Percentiles rank a stretch among this genome's conserved stretches.
phyloP scores from a whole-genome alignment of 2,113 vertebrate genomes.

The Albula glossodonta region DNA sequence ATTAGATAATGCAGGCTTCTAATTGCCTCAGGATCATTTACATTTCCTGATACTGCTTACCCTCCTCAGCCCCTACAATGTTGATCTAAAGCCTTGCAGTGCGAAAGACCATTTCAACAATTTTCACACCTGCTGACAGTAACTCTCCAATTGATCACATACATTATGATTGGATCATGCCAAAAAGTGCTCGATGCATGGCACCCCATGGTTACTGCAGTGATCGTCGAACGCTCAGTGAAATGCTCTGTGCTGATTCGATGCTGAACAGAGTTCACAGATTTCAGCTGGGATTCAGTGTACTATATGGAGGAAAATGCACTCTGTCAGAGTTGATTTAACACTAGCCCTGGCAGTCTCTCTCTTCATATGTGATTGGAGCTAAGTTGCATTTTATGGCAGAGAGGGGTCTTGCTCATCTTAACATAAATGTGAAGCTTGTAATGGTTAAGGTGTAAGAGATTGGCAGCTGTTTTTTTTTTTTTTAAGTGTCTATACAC shows the following conservation, averaged over 20 bases:
- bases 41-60: too few species aligned
- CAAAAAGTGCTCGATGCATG: constrained; percentile 37
- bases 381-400: too few species aligned
- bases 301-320: not conserved
- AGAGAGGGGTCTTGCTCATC: too few species aligned
- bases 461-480: too few species aligned
- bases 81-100: not conserved
- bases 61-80: not conserved
- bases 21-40: constrained; percentile 10
- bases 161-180: constrained; percentile 58
- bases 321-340: too few species aligned
- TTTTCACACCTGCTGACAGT: constrained; percentile 64
- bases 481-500: constrained; percentile 27
- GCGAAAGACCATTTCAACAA: constrained; percentile 35
- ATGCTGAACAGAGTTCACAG: constrained; percentile 43
- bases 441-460: too few species aligned
- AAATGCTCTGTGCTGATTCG: too few species aligned
- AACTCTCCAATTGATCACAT: constrained; percentile 63
- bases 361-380: too few species aligned
- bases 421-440: too few species aligned
- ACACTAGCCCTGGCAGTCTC: too few species aligned
- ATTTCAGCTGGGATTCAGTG: constrained; percentile 21
- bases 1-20: not conserved
- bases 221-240: too few species aligned
- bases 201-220: too few species aligned